Evolutionary conservation across 1,140 invertebrate species (phyloP), one percentile per base, ranked within the genome.

Genomic region (Caligus rogercresseyi): DNA sequence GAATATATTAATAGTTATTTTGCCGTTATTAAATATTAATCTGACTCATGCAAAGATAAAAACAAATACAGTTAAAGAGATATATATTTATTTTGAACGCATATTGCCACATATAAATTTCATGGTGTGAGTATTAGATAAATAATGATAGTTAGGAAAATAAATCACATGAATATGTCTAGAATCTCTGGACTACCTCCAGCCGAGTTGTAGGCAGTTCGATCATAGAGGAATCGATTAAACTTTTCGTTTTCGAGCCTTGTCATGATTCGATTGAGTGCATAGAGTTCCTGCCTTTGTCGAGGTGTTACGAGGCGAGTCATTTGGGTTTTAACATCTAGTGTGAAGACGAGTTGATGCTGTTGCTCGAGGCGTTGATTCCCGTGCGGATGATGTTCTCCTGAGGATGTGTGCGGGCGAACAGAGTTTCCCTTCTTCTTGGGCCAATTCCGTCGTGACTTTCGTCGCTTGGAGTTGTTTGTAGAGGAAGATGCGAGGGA

Each of bases 301-400:
- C 54, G 15, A 4, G 16, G 11, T 2, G 54, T 56, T 2, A 56
- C 54, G 3, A 56, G 54, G 3, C 54, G 1, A 1, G 54, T 56
- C 19, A 21, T 56, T 56, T 56, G 54, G 15, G 54, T 56, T 25
- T 56, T 56, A 14, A 56, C 24, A 20, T 56, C 54, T 56, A 56
- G 24, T 3, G 54, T n/a, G 20, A 56, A 56, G 2, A 56, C 24
- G 15, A 25, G 54, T 43, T 43, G 31, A 7, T 43, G 31, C 7
- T 43, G 7, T 7, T 43, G 7, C n/a, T 43, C 31, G n/a, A 43
- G 31, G n/a, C 31, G 31, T 43, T 7, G 31, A 43, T 43, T 43
- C n/a, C n/a, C n/a, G n/a, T n/a, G n/a, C n/a, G n/a, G 31, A n/a
- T 7, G 31, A 43, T 11, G 31, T 43, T n/a, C 31, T 43, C 31